A percentile compares a stretch with the other conserved stretches of the same genome.
These are phyloP conservation scores for Rhinichthys klamathensis DNA, from an alignment of 2,113 vertebrate species.

Conservation along the genomic window DNA sequence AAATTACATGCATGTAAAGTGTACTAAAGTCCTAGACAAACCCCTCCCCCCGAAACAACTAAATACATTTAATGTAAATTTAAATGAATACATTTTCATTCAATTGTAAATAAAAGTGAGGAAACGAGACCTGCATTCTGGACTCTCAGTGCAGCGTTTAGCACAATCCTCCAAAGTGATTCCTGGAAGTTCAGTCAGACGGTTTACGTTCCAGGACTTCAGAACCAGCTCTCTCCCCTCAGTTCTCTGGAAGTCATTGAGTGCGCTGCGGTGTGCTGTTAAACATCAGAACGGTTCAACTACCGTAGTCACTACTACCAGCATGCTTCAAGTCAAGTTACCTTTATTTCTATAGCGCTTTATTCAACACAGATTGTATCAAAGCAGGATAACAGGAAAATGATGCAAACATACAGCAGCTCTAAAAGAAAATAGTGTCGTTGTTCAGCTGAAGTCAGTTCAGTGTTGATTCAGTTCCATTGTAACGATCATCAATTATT, in stretches of 20 bases:
- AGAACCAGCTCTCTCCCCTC: constrained; percentile 83
- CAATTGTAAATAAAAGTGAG: background rate
- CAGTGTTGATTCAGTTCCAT: no score
- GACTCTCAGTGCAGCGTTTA: constrained; percentile 74
- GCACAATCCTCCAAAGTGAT: constrained; percentile 84
- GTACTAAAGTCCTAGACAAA: background rate
- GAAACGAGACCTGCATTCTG: constrained; percentile 81
- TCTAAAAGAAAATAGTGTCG: no score
- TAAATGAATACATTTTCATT: background rate
- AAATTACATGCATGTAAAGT: background rate
- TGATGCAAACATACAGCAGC: no score
- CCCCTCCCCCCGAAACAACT: background rate
- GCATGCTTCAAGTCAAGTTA: no score
- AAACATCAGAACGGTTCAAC: constrained; percentile 18
- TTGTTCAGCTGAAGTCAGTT: no score
- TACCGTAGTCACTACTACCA: background rate
- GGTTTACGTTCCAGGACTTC: constrained; percentile 53
- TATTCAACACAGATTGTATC: no score
- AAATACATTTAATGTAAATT: background rate
- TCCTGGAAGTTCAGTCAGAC: constrained; percentile 53
- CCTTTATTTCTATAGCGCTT: no score
- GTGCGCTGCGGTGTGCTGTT: constrained; percentile 82
- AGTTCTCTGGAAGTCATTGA: constrained; percentile 92
- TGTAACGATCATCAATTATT: no score
- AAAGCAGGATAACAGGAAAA: no score